Conservation (phyloP, 1,140 invertebrate species). For the Magallana gigas region DNA sequence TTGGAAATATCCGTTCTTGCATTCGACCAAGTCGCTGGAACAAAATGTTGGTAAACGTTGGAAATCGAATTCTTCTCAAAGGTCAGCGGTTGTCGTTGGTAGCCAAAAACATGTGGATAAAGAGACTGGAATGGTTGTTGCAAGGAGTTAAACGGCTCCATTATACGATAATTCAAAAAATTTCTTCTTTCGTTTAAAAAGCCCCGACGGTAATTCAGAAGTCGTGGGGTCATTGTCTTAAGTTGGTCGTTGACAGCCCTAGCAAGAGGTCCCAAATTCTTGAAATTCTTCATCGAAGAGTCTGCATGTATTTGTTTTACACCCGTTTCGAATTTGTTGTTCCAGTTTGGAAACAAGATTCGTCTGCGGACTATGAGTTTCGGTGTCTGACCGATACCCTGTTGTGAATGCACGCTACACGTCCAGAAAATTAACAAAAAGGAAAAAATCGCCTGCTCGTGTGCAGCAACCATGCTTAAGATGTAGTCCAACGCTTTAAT, state of each 20-base stretch:
- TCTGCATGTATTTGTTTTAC: not conserved
- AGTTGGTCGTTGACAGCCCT: not conserved
- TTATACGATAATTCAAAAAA: too few species aligned
- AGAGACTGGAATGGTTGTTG: not conserved
- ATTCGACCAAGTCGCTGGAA: not conserved
- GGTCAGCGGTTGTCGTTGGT: not conserved
- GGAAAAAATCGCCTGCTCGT: not conserved
- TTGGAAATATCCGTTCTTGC: not conserved
- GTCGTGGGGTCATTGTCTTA: not conserved
- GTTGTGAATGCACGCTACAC: not conserved
- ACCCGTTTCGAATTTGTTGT: not conserved
- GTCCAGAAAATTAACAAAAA: not conserved
- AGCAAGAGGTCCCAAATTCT: slow-evolving; percentile 1
- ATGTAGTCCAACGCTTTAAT: too few species aligned
- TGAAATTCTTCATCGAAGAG: not conserved
- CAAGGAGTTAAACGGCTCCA: not conserved
- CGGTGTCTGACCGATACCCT: not conserved
- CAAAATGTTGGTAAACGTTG: not conserved
- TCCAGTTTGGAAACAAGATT: not conserved
- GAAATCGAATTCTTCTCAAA: not conserved
- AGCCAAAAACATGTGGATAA: not conserved
- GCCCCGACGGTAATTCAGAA: not conserved
- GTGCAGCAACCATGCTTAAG: too few species aligned
- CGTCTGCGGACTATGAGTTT: not conserved
- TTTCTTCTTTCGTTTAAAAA: not conserved